A percentile compares a stretch with the other conserved stretches of the same genome.
These are phyloP conservation scores for Lapara coniferarum DNA, from an alignment of 2,888 invertebrate species.

Conservation along the genomic window DNA sequence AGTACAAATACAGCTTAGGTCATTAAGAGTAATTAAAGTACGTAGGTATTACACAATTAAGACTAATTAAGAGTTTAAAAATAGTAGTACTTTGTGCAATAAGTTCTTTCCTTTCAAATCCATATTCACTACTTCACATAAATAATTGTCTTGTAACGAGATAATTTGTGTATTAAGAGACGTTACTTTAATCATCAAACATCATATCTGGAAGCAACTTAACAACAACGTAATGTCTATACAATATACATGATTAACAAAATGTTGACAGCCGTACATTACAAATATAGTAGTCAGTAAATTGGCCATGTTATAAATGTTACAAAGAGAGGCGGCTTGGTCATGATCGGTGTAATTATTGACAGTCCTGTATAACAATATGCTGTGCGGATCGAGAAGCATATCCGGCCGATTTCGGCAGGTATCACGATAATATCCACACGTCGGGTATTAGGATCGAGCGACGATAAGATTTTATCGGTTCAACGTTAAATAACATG, in stretches of 20 bases:
- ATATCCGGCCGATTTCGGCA: slow-evolving; percentile 75
- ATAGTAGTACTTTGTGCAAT: no score
- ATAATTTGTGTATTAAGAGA: no score
- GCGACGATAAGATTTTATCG: slow-evolving; percentile 78
- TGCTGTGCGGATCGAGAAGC: slow-evolving; percentile 56
- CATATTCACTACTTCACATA: no score
- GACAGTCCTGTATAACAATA: slow-evolving; percentile 48
- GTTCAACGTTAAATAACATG: slow-evolving; percentile 79
- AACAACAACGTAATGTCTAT: background rate
- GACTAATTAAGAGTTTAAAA: no score
- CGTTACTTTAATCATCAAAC: no score
- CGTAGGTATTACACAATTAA: no score
- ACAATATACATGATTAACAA: background rate
- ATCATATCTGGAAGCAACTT: no score
- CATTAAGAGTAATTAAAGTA: no score
- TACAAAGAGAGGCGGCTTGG: background rate
- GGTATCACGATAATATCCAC: slow-evolving; percentile 80
- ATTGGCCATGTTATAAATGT: no score
- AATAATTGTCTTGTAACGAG: no score
- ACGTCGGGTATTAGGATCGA: slow-evolving; percentile 78
- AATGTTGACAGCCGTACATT: background rate
- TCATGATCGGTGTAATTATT: slow-evolving; percentile 6
- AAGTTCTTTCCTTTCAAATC: no score
- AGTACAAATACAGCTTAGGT: no score
- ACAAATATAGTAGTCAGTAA: background rate